phyloP scores from a whole-genome alignment of 2,113 vertebrate genomes.

The Bos javanicus region DNA sequence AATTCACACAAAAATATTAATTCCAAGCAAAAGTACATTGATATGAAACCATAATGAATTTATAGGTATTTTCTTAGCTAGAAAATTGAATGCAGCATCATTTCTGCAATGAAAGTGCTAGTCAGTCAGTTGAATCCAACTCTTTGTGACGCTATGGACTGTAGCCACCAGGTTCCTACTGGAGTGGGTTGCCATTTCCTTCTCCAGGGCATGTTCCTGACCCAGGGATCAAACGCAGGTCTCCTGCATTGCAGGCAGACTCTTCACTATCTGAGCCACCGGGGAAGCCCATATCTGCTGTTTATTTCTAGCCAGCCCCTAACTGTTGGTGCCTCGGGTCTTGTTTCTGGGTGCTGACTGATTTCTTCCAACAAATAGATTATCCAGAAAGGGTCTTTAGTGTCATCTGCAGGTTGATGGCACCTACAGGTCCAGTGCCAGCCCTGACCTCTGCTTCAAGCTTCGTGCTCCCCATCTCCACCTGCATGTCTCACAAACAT shows the following conservation, averaged over 20 bases:
- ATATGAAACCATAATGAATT: background rate
- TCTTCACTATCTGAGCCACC: background rate
- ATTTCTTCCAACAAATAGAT: fast-evolving
- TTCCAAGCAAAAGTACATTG: background rate
- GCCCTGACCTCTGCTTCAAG: background rate
- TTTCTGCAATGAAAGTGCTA: background rate
- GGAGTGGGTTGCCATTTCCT: background rate
- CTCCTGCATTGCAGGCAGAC: background rate
- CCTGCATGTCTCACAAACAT: background rate
- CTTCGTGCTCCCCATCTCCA: background rate
- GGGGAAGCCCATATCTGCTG: background rate
- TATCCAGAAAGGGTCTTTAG: background rate
- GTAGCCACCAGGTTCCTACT: background rate
- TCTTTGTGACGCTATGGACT: background rate
- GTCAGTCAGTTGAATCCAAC: background rate
- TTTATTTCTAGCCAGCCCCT: background rate
- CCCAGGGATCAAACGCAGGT: background rate
- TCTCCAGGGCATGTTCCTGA: background rate
- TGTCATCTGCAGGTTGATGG: too few species aligned
- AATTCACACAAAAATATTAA: background rate
- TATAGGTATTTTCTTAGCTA: background rate
- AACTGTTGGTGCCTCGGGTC: background rate
- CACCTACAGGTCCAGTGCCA: fast-evolving
- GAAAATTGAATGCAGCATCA: background rate
- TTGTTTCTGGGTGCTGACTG: background rate